Evolutionary conservation across 2,113 vertebrate genomes (phyloP).

Genomic region (Gasterosteus nipponicus): DNA sequence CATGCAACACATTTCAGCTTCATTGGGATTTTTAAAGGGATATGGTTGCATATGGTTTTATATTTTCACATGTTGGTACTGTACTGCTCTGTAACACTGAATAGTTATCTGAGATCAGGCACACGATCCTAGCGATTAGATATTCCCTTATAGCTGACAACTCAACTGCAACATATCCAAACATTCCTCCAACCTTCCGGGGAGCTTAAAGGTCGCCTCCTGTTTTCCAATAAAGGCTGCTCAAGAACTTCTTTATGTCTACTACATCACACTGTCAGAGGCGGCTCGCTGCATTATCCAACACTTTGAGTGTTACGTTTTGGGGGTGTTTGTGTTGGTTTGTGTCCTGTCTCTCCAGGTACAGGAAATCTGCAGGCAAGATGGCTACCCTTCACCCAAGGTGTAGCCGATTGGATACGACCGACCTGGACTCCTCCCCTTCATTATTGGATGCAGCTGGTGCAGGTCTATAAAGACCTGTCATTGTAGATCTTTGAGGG

Average conservation of each 20-base stretch:
- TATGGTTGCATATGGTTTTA: not conserved
- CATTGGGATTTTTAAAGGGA: not conserved
- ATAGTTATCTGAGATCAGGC: slow-evolving; percentile 1
- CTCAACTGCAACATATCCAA: slow-evolving; percentile 7
- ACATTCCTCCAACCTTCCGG: not conserved
- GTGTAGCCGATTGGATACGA: too few species aligned
- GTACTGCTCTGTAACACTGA: not conserved
- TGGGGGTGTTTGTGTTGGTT: too few species aligned
- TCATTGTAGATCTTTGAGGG: too few species aligned
- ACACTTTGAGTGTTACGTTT: too few species aligned
- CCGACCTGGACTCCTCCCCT: too few species aligned
- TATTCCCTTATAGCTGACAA: slow-evolving; percentile 22
- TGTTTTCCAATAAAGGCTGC: slow-evolving; percentile 50
- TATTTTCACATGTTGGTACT: not conserved
- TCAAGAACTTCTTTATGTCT: slow-evolving; percentile 26
- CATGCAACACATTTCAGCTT: not conserved
- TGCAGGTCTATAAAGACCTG: too few species aligned
- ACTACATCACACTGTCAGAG: slow-evolving; percentile 51
- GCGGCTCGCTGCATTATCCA: slow-evolving; percentile 9
- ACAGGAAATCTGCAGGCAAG: too few species aligned
- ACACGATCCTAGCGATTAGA: slow-evolving; percentile 19
- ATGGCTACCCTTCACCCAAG: too few species aligned
- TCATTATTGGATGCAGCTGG: too few species aligned
- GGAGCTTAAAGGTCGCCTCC: slow-evolving; percentile 21
- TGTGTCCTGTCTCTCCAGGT: too few species aligned